Evolutionary conservation across 2,113 vertebrate species (phyloP).

Genomic region (Formicarius rufipectus): DNA sequence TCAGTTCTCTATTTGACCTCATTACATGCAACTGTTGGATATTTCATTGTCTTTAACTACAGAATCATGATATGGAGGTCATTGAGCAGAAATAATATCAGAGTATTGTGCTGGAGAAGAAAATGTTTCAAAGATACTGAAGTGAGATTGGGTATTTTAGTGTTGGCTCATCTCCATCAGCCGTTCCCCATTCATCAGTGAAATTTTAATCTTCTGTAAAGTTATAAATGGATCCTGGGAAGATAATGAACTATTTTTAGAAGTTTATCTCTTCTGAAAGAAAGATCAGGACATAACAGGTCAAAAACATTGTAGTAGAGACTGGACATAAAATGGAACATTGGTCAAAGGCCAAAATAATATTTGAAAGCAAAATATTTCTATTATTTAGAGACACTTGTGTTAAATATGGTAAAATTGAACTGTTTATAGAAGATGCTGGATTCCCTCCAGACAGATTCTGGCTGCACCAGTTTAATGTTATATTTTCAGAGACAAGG

Average conservation of each 20-base stretch:
- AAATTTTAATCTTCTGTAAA: conserved; percentile 49
- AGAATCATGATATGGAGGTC: not conserved
- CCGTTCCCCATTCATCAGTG: conserved; percentile 38
- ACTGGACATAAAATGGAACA: conserved; percentile 17
- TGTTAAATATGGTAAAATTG: conserved; percentile 43
- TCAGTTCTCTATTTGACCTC: not conserved
- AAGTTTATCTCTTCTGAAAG: conserved; percentile 45
- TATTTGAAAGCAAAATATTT: conserved; percentile 57
- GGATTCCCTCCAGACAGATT: conserved; percentile 34
- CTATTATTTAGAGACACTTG: conserved; percentile 18
- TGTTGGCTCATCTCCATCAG: conserved; percentile 10
- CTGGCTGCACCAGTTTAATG: conserved; percentile 4
- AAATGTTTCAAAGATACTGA: conserved; percentile 33
- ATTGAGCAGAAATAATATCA: conserved; percentile 34
- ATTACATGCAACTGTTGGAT: not conserved
- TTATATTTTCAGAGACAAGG: not conserved
- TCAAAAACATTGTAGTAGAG: conserved; percentile 29
- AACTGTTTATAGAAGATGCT: conserved; percentile 67
- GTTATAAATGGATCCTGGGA: conserved; percentile 43
- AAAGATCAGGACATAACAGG: conserved; percentile 15
- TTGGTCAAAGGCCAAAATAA: conserved; percentile 56
- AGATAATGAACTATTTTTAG: conserved; percentile 49
- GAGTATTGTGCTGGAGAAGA: conserved; percentile 30
- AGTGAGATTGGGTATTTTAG: conserved; percentile 41
- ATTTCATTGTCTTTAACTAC: not conserved